Evolutionary conservation across 2,888 invertebrate species (phyloP).

Genomic region (Calameuta idolon): DNA sequence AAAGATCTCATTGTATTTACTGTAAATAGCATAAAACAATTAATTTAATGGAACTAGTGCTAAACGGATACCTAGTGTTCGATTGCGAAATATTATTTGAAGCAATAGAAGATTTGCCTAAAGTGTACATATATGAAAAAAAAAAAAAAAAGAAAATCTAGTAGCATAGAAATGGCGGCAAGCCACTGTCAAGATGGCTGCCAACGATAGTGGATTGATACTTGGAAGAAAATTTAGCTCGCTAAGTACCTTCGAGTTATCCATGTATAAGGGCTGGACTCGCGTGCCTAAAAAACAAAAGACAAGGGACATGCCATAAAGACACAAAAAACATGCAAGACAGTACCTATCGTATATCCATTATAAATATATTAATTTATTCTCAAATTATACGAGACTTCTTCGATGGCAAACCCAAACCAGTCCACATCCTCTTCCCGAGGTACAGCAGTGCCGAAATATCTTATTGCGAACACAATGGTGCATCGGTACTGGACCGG

Average conservation of each 20-base stretch:
- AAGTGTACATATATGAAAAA: conserved; percentile 35
- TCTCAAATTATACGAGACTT: conserved; percentile 49
- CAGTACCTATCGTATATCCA: conserved; percentile 65
- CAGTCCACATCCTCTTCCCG: not conserved
- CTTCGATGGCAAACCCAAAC: not conserved
- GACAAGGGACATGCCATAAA: conserved; percentile 53
- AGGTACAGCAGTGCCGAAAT: not conserved
- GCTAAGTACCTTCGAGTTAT: not conserved
- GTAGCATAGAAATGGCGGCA: not conserved
- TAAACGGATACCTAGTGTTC: conserved; percentile 55
- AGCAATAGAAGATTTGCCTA: conserved; percentile 58
- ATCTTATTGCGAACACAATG: not conserved
- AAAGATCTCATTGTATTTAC: conserved; percentile 52
- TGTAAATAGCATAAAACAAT: conserved; percentile 56
- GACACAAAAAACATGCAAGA: conserved; percentile 53
- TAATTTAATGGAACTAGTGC: conserved; percentile 49
- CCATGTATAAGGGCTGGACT: not conserved
- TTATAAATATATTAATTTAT: conserved; percentile 67
- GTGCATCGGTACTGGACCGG: not conserved
- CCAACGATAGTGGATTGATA: not conserved
- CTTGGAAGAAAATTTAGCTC: not conserved
- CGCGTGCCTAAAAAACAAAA: conserved; percentile 6
- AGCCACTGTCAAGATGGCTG: not conserved
- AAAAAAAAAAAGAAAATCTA: not conserved
- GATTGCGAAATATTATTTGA: conserved; percentile 59